Evolutionary conservation across 2,113 vertebrate species (phyloP).

Genomic region (Octodon degus): DNA sequence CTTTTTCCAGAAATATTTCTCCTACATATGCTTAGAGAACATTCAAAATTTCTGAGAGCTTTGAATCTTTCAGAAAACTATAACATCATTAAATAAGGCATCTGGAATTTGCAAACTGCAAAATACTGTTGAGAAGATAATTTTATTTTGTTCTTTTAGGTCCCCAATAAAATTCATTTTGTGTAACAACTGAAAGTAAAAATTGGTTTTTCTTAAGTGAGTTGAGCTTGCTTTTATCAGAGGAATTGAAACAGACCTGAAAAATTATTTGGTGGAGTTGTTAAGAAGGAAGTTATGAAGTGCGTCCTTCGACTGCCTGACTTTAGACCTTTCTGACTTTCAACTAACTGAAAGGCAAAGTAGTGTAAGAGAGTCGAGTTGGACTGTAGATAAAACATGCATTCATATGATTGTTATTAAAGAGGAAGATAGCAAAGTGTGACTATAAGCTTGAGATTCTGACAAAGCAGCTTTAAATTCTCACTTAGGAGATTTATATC

Average conservation of each 20-base stretch:
- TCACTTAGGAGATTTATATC: not conserved
- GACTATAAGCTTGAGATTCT: not conserved
- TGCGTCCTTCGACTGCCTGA: not conserved
- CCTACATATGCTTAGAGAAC: too few relatives aligned
- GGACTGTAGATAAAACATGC: not conserved
- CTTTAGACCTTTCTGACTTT: not conserved
- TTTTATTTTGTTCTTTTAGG: too few relatives aligned
- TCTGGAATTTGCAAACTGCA: too few relatives aligned
- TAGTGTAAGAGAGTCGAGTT: too few relatives aligned
- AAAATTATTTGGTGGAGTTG: not conserved
- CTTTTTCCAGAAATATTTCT: too few relatives aligned
- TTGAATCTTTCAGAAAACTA: too few relatives aligned
- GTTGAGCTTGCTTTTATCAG: not conserved
- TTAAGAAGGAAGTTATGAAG: not conserved
- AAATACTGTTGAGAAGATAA: too few relatives aligned
- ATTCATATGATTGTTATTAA: not conserved
- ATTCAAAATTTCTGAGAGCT: too few relatives aligned
- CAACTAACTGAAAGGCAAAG: not conserved
- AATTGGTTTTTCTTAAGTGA: constrained; percentile 24
- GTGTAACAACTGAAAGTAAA: not conserved
- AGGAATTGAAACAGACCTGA: not conserved
- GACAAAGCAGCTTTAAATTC: not conserved
- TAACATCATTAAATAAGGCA: too few relatives aligned
- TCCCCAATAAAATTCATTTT: not conserved
- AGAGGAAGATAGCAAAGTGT: not conserved